These are phyloP conservation scores for Cyphomyrus plagiostoma DNA, from an alignment of 2,113 vertebrate genomes.

Conservation along the genomic window DNA sequence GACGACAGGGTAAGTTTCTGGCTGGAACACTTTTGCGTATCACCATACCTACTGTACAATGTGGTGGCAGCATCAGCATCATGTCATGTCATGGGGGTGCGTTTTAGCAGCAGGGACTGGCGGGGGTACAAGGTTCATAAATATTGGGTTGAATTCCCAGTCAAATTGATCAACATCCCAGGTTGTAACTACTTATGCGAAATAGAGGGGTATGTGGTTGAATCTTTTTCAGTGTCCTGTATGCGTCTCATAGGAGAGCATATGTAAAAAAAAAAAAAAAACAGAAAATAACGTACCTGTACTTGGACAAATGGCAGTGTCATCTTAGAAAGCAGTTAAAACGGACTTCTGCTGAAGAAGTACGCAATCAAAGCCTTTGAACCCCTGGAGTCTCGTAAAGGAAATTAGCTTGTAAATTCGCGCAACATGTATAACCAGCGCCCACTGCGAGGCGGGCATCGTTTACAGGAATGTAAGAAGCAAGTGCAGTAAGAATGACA, in stretches of 20 bases:
- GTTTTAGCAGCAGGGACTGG: neutral
- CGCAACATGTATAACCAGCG: neutral
- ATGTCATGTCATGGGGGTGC: neutral
- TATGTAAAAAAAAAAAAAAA: neutral
- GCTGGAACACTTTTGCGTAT: neutral
- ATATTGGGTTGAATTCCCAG: neutral
- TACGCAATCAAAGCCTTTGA: neutral
- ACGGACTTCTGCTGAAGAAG: neutral
- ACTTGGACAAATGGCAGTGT: neutral
- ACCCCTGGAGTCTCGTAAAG: neutral
- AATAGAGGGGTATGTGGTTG: neutral
- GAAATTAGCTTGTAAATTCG: neutral
- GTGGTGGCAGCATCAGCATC: neutral
- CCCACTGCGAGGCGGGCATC: no score
- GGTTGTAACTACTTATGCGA: neutral
- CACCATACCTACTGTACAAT: neutral
- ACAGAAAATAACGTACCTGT: neutral
- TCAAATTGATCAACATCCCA: neutral
- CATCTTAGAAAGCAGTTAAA: neutral
- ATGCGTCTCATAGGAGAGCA: neutral
- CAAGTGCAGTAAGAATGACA: neutral
- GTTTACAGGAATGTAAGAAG: neutral
- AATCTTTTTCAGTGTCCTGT: neutral
- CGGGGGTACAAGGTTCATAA: neutral
- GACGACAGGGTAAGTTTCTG: neutral